Evolutionary conservation across 2,113 vertebrate genomes (phyloP).

Genomic region (Dissostichus mawsoni): DNA sequence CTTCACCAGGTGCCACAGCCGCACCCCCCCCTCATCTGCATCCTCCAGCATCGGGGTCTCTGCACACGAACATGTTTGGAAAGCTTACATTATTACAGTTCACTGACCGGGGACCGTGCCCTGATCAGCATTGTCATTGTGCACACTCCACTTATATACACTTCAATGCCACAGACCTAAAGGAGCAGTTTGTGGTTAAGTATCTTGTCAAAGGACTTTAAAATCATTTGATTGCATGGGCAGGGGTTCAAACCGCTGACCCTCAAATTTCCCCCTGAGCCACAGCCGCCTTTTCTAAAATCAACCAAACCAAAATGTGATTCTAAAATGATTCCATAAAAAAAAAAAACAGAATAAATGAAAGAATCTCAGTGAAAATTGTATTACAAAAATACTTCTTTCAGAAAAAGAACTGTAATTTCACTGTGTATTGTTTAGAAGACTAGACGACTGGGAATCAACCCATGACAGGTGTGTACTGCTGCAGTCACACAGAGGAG

Average conservation of each 20-base stretch:
- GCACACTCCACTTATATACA: too few species aligned
- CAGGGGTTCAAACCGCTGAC: too few species aligned
- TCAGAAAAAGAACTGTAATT: background rate
- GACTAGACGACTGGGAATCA: background rate
- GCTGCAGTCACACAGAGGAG: too few species aligned
- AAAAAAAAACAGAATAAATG: background rate
- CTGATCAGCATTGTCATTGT: background rate
- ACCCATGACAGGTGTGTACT: background rate
- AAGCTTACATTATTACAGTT: background rate
- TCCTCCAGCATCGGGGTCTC: constrained; percentile 99
- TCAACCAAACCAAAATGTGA: too few species aligned
- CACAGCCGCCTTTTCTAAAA: too few species aligned
- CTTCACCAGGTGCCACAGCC: constrained; percentile 97
- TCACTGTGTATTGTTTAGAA: background rate
- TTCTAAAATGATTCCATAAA: too few species aligned
- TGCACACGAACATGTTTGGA: constrained; percentile 58
- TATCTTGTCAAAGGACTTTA: too few species aligned
- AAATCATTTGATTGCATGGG: too few species aligned
- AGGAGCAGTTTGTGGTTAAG: too few species aligned
- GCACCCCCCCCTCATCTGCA: constrained; percentile 96
- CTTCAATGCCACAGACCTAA: too few species aligned
- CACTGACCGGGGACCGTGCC: background rate
- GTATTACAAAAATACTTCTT: background rate
- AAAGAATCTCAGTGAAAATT: too few species aligned
- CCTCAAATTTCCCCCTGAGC: too few species aligned